Evolutionary conservation across 1,140 invertebrate genomes (phyloP), one percentile per base, ranked within the genome.

Genomic region (Drosophila repletoides): DNA sequence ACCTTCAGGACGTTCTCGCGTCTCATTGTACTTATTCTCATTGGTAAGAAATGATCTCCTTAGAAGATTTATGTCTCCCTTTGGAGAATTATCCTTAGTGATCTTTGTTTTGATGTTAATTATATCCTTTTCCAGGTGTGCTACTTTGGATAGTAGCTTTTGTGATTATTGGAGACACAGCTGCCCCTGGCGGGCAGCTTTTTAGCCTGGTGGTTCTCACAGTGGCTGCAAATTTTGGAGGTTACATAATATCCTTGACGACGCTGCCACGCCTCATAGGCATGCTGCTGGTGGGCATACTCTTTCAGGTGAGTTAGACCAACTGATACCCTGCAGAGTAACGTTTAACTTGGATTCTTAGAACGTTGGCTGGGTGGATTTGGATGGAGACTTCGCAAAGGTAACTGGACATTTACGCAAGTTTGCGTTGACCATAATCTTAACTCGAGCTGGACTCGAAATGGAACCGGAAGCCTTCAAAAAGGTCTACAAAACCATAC

Each of bases 391-490:
- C 19, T 95, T 94, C 84, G 72, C 90, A 15, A 83, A 91, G 29
- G 93, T 96, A 4, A 91, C 94, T 6, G 92, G 92, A 15, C 93
- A 94, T 84, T 90, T 96, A 55, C 94, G 97, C 89, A 96, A 96
- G 92, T 93, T 97, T 58, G 97, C 97, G 5, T 91, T 99, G 72
- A 95, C 96, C 4, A 95, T 99, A 40, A 98, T 99, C 80, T 91
- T 99, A 71, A 95, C 95, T 22, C 92, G 97, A 91, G 98, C 98
- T 65, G 98, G 98, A 3, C 92, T 99, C 72, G 97, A 98, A 83
- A 92, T 99, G 65, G 97, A 99, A 90, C 95, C 97, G 1, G 90
- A 92, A 38, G 96, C 96, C 5, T 92, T 99, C 81, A 94, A 94
- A 88, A 94, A 95, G 76, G 92, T 98, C 55, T 95, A 93, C 89